Evolutionary conservation across 2,797 vertebrate genomes (phyloP).

Genomic region (Protonibea diacanthus): DNA sequence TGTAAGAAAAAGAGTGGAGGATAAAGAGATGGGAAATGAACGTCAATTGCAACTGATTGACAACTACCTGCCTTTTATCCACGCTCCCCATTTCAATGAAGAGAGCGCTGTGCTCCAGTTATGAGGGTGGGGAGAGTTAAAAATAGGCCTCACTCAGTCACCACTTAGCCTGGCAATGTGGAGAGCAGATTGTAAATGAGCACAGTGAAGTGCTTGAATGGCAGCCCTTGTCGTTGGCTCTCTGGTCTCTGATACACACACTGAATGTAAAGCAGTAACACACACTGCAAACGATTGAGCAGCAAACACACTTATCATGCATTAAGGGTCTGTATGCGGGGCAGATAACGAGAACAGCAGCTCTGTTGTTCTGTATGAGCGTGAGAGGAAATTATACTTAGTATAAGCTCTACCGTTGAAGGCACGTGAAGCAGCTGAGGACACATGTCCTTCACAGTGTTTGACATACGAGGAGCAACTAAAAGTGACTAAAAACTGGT

Average conservation of each 20-base stretch:
- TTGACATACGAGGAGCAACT: conserved; percentile 36
- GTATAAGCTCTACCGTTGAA: background rate
- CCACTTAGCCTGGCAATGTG: conserved; percentile 80
- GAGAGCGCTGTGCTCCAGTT: conserved; percentile 76
- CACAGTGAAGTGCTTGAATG: conserved; percentile 80
- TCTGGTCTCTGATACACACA: conserved; percentile 54
- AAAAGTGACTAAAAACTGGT: conserved; percentile 24
- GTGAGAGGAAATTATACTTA: background rate
- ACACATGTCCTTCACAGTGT: conserved; percentile 28
- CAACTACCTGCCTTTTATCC: conserved; percentile 65
- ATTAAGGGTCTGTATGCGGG: conserved; percentile 41
- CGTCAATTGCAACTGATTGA: conserved; percentile 58
- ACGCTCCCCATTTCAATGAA: conserved; percentile 64
- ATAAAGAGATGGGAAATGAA: conserved; percentile 13
- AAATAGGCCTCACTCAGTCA: conserved; percentile 83
- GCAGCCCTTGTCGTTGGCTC: conserved; percentile 74
- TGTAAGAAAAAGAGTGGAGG: background rate
- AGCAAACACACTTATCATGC: conserved; percentile 60
- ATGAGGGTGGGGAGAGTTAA: conserved; percentile 66
- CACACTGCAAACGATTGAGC: conserved; percentile 44
- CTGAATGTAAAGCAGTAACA: conserved; percentile 70
- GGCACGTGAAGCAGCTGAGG: background rate
- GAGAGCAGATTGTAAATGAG: conserved; percentile 82
- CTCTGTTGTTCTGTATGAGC: conserved; percentile 21
- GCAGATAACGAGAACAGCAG: conserved; percentile 54